Evolutionary conservation across 2,888 invertebrate species (phyloP).

Genomic region (Dysmachus trigonus): DNA sequence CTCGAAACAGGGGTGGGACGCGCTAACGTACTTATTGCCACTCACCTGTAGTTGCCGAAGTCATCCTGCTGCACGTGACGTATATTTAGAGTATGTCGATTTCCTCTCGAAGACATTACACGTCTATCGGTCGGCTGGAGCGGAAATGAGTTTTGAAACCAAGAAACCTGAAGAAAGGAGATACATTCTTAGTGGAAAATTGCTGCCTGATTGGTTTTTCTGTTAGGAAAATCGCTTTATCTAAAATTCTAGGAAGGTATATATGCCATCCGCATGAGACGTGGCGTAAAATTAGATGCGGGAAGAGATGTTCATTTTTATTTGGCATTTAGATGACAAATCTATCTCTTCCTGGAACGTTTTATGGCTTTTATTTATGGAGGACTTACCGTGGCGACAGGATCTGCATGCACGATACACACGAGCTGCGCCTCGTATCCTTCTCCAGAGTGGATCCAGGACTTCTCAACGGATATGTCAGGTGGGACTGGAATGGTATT

Average conservation of each 20-base stretch:
- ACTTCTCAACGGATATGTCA: slow-evolving; percentile 74
- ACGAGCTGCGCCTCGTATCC: slow-evolving; percentile 74
- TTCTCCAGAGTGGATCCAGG: slow-evolving; percentile 77
- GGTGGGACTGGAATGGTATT: slow-evolving; percentile 69
- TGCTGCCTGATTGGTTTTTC: background rate
- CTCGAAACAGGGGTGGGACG: background rate
- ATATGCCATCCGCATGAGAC: background rate
- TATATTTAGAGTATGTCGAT: slow-evolving; percentile 74
- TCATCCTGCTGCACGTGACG: slow-evolving; percentile 75
- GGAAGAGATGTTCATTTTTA: background rate
- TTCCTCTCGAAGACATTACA: slow-evolving; percentile 74
- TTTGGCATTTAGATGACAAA: background rate
- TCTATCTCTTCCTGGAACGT: background rate
- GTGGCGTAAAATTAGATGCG: background rate
- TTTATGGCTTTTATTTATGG: background rate
- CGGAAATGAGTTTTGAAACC: slow-evolving; percentile 77
- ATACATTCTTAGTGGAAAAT: slow-evolving; percentile 12
- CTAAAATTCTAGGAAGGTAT: background rate
- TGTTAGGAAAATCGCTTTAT: background rate
- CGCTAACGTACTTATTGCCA: background rate
- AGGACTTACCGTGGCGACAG: slow-evolving; percentile 71
- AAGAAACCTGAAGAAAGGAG: slow-evolving; percentile 68
- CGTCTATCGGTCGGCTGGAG: slow-evolving; percentile 74
- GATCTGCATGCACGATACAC: slow-evolving; percentile 75
- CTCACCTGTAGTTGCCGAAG: slow-evolving; percentile 76